A percentile compares a stretch with the other conserved stretches of the same genome.
These are phyloP conservation scores for Xanthorhoe spadicearia DNA, from an alignment of 2,888 invertebrate genomes.

Conservation along the genomic window DNA sequence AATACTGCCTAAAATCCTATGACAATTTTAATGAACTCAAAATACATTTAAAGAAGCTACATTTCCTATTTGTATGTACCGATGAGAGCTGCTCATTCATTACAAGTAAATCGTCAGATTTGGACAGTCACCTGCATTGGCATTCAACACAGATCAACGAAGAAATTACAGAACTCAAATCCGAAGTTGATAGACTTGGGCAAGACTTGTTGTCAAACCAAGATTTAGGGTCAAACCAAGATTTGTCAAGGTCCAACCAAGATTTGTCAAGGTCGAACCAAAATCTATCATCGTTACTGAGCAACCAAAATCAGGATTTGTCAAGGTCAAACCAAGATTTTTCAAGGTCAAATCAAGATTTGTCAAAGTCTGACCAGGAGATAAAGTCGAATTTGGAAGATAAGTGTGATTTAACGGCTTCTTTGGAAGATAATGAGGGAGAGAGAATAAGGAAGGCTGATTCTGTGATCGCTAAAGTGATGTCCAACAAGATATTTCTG, in stretches of 20 bases:
- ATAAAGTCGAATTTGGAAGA: slow-evolving; percentile 3
- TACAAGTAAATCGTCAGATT: slow-evolving; percentile 48
- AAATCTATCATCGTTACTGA: too few species aligned
- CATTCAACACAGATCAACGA: slow-evolving; percentile 38
- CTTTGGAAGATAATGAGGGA: slow-evolving; percentile 16
- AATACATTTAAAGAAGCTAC: slow-evolving; percentile 59
- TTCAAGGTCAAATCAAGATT: slow-evolving; percentile 9
- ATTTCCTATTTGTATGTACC: slow-evolving; percentile 61
- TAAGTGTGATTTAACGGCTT: background rate
- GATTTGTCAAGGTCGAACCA: background rate
- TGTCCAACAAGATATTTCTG: slow-evolving; percentile 68
- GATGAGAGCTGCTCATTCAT: slow-evolving; percentile 56
- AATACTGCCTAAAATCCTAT: slow-evolving; percentile 63
- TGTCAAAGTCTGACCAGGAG: too few species aligned
- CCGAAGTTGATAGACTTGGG: slow-evolving; percentile 5
- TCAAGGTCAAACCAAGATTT: slow-evolving; percentile 2
- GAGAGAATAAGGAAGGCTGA: slow-evolving; percentile 55
- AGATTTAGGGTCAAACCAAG: background rate
- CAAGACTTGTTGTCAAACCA: background rate
- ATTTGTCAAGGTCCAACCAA: background rate
- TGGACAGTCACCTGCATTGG: slow-evolving; percentile 51
- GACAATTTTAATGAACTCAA: slow-evolving; percentile 53
- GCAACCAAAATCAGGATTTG: too few species aligned
- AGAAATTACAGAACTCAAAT: slow-evolving; percentile 17
- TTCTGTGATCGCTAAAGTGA: slow-evolving; percentile 69